A percentile compares a stretch with the other conserved stretches of the same genome.
Conservation (phyloP, 2,797 vertebrate species). For the Todus mexicanus region DNA sequence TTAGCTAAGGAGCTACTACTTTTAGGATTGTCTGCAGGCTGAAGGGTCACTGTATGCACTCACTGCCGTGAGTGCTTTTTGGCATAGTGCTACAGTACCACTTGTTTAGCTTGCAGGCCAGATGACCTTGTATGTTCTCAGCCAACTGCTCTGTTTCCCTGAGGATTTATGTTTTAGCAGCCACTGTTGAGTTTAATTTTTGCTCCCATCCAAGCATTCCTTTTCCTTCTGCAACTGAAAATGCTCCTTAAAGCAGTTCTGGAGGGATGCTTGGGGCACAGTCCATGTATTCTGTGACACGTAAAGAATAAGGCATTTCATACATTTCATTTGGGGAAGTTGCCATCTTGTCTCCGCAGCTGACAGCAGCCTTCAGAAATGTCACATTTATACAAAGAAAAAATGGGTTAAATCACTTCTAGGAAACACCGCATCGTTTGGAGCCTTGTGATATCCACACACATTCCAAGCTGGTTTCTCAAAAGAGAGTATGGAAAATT, state of each 20-base stretch:
- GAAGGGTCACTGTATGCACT: not conserved
- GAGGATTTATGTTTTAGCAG: not conserved
- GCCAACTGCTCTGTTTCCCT: not conserved
- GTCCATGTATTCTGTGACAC: rapidly evolving
- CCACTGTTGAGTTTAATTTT: not conserved
- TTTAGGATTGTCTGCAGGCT: not conserved
- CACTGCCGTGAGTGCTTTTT: not conserved
- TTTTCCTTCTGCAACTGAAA: not conserved
- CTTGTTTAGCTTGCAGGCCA: not conserved
- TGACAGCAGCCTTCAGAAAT: not conserved
- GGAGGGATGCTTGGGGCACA: not conserved
- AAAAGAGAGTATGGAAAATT: not conserved
- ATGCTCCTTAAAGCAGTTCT: not conserved
- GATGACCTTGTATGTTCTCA: not conserved
- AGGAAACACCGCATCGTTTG: not conserved
- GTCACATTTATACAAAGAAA: not conserved
- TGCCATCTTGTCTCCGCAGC: not conserved
- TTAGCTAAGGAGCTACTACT: not conserved
- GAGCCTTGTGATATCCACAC: not conserved
- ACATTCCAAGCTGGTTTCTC: not conserved
- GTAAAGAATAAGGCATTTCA: not conserved
- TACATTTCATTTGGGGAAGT: not conserved
- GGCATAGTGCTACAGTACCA: not conserved
- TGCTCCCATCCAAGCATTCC: not conserved
- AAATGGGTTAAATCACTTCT: not conserved